These are phyloP conservation scores for Saguinus midas DNA, from an alignment of 2,113 vertebrate species.

Conservation along the genomic window DNA sequence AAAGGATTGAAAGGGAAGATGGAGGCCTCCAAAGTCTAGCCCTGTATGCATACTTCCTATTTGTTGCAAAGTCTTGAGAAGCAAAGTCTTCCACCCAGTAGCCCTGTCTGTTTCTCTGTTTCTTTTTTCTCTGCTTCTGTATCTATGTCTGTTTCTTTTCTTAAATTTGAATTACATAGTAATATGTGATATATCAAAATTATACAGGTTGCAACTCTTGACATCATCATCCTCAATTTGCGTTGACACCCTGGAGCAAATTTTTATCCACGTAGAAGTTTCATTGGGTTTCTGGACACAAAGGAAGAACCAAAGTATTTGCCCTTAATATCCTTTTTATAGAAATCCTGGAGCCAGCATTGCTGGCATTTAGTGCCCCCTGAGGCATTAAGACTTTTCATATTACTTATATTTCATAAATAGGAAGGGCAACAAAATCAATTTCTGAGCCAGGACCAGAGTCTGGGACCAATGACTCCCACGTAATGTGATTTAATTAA, in stretches of 20 bases:
- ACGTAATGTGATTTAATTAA: conserved; percentile 47
- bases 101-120: neutral
- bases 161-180: neutral
- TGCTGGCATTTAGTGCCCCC: neutral
- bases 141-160: neutral
- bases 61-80: neutral
- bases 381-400: neutral
- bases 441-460: neutral
- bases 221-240: neutral
- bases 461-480: neutral
- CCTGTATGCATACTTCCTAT: neutral
- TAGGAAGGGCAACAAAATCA: conserved; percentile 8
- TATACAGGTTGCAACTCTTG: neutral
- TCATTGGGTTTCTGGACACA: neutral
- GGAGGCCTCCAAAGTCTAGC: neutral
- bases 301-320: conserved; percentile 47
- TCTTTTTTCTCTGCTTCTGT: neutral
- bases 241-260: neutral
- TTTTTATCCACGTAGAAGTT: neutral
- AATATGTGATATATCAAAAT: neutral
- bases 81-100: neutral
- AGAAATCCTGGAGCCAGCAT: neutral
- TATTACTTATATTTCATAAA: neutral
- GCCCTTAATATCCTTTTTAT: neutral
- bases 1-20: neutral